Evolutionary conservation across 2,113 vertebrate species (phyloP), one percentile per base, ranked within the genome.

Genomic region (Lagopus muta): DNA sequence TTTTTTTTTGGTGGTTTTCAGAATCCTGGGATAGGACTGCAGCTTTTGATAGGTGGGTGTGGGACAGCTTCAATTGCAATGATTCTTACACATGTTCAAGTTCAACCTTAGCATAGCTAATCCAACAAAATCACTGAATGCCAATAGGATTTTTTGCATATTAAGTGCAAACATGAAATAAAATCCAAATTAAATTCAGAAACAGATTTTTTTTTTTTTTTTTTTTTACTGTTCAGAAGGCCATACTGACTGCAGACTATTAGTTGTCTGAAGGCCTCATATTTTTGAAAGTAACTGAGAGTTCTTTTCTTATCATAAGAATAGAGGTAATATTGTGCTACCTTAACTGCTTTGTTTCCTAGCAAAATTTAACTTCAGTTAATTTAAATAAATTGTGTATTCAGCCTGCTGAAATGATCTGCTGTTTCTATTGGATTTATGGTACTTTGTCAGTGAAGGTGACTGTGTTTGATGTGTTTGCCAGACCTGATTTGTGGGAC

Each of bases 131-230:
- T 58, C 30, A 28, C 13, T 65, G 82, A 64, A 45, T 34, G 21
- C 18, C n/a, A 38, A 0, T 18, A 47, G 5, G 13, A 42, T 48
- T 67, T 69, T 66, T 65, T 60, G 34, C 1, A 1, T 64, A 52
- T 36, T 69, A 64, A 50, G 64, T 62, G 2, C 38, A 71, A 75
- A 13, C n/a, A 80, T 7, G 30, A 32, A 47, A 36, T 9, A 73
- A 81, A 91, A 72, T 61, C 5, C 10, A 32, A 61, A 50, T 52
- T 61, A 32, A 66, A 55, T 57, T 61, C 3, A 25, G 67, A 34
- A n/a, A 28, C 25, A 28, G 47, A 13, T 52, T 52, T 50, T 10
- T 8, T 6, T 6, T 20, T 40, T 52, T 52, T 50, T 10, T 8
- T 6, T 6, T 20, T 40, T 71, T n/a, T 50, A 42, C 34, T 62